phyloP scores from a whole-genome alignment of 2,888 invertebrate species.

The Melinopterus prodromus region DNA sequence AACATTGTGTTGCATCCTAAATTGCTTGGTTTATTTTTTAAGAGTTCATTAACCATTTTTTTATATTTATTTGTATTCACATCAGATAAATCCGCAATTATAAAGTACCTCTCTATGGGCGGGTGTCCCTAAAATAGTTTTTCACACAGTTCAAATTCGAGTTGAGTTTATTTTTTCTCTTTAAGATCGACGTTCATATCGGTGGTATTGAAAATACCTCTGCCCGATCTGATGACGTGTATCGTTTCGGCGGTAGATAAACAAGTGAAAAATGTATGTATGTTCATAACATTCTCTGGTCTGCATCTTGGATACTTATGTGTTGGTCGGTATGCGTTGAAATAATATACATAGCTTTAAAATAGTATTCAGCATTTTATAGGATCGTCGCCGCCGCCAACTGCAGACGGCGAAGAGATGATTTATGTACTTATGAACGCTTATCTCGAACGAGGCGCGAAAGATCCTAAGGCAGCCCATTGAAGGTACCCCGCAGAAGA shows the following conservation, averaged over 20 bases:
- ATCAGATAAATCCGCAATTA: too few species aligned
- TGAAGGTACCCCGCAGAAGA: too few species aligned
- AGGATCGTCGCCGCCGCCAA: slow-evolving; percentile 9
- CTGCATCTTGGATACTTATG: slow-evolving; percentile 19
- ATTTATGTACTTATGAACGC: neutral
- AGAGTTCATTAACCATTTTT: too few species aligned
- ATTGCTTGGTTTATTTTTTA: too few species aligned
- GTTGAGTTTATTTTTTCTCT: neutral
- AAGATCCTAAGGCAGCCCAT: neutral
- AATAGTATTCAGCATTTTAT: slow-evolving; percentile 25
- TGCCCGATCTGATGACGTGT: neutral
- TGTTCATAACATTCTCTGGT: slow-evolving; percentile 18
- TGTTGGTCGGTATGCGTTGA: slow-evolving; percentile 10
- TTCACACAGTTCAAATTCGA: neutral
- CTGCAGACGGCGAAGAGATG: neutral
- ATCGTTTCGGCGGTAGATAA: slow-evolving; percentile 9
- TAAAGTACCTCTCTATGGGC: too few species aligned
- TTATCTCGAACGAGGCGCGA: neutral
- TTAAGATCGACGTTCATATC: neutral
- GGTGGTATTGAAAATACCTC: slow-evolving; percentile 5
- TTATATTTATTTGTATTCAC: too few species aligned
- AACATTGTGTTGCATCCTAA: too few species aligned
- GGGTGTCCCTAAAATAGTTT: neutral
- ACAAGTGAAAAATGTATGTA: slow-evolving; percentile 15
- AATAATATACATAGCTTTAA: slow-evolving; percentile 25